Percentiles rank a stretch among this genome's conserved stretches.
These are phyloP conservation scores for Tylochromis polylepis DNA, from an alignment of 2,113 vertebrate genomes.

Conservation along the genomic window DNA sequence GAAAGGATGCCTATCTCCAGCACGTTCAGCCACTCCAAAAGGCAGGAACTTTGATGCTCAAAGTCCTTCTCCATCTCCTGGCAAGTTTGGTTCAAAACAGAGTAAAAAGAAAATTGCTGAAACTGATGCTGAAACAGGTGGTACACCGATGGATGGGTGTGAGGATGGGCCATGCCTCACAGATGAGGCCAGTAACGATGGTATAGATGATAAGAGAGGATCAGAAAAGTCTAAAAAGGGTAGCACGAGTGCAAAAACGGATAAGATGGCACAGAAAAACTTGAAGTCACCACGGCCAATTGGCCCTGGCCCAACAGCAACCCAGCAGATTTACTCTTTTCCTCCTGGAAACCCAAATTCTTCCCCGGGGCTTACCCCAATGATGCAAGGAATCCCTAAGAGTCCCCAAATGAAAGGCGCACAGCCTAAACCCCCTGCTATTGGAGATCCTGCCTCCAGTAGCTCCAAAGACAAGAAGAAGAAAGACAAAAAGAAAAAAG, in stretches of 20 bases:
- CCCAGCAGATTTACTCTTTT: constrained; percentile 89
- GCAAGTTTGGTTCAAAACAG: constrained; percentile 86
- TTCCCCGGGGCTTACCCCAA: constrained; percentile 77
- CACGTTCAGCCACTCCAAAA: constrained; percentile 92
- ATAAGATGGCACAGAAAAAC: constrained; percentile 89
- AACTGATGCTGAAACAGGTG: constrained; percentile 79
- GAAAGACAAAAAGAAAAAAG: constrained; percentile 98
- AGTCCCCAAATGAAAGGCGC: constrained; percentile 95
- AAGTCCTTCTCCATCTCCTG: constrained; percentile 89
- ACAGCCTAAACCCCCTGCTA: constrained; percentile 87
- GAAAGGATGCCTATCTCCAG: constrained; percentile 93
- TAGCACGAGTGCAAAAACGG: constrained; percentile 76
- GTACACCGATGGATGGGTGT: constrained; percentile 82
- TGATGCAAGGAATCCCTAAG: constrained; percentile 91
- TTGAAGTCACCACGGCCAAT: constrained; percentile 87
- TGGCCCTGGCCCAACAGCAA: constrained; percentile 72
- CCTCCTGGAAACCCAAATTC: constrained; percentile 84
- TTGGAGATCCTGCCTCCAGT: constrained; percentile 85
- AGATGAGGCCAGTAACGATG: constrained; percentile 92
- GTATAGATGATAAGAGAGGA: constrained; percentile 88
- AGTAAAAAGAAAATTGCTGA: constrained; percentile 94
- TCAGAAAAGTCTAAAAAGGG: constrained; percentile 86
- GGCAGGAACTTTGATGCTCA: constrained; percentile 90
- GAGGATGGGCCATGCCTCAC: constrained; percentile 88
- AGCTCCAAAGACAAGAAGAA: constrained; percentile 98